Evolutionary conservation across 2,888 invertebrate species (phyloP).

Genomic region (Philereme vetulata): DNA sequence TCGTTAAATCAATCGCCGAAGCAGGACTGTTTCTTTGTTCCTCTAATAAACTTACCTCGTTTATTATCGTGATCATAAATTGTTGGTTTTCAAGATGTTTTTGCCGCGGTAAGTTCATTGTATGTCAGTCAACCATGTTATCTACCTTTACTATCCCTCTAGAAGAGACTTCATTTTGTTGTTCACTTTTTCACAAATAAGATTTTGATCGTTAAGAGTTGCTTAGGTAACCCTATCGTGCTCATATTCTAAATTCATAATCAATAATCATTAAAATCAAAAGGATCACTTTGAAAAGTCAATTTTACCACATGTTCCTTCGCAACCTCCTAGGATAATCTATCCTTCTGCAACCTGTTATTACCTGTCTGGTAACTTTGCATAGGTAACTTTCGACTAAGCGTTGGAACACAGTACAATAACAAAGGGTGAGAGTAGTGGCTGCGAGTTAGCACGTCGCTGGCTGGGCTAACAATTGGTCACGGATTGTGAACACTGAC

Average conservation of each 20-base stretch:
- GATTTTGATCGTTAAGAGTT: too few relatives aligned
- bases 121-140: too few relatives aligned
- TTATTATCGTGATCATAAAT: slow-evolving; percentile 18
- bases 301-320: too few relatives aligned
- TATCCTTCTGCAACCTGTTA: neutral
- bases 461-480: slow-evolving; percentile 38
- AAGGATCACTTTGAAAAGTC: too few relatives aligned
- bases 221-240: too few relatives aligned
- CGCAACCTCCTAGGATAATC: too few relatives aligned
- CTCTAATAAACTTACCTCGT: slow-evolving; percentile 4
- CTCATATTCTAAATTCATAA: too few relatives aligned
- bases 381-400: neutral
- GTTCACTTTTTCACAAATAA: too few relatives aligned
- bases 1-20: slow-evolving; percentile 20
- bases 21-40: slow-evolving; percentile 16
- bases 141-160: too few relatives aligned
- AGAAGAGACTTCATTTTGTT: too few relatives aligned
- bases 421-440: slow-evolving; percentile 4
- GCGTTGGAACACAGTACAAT: neutral
- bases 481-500: slow-evolving; percentile 41
- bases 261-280: too few relatives aligned
- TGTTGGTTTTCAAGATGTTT: slow-evolving; percentile 17
- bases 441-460: slow-evolving; percentile 17
- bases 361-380: neutral
- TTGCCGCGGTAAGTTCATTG: slow-evolving; percentile 20